Conservation (phyloP, 2,797 vertebrate genomes). For the Varecia variegata region DNA sequence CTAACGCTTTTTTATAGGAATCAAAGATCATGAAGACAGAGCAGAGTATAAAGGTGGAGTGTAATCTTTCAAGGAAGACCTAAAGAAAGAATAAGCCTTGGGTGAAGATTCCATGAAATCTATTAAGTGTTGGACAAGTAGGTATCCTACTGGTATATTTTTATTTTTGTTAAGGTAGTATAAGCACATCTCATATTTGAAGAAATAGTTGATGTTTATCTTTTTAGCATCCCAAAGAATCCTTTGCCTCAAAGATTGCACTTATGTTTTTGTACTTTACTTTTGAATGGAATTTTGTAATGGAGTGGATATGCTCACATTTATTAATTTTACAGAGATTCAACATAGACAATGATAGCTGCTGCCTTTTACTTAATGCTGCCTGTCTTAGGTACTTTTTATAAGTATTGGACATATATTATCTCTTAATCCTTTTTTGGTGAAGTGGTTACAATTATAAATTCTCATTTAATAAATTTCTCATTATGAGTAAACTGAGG, state of each 20-base stretch:
- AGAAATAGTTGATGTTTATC: too few relatives aligned
- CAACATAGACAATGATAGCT: neutral
- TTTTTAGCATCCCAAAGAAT: too few relatives aligned
- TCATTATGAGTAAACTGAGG: neutral
- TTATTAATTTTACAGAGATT: neutral
- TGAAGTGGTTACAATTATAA: neutral
- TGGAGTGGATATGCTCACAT: neutral
- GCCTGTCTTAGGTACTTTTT: neutral
- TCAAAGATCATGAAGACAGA: too few relatives aligned
- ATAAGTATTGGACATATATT: neutral
- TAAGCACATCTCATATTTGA: too few relatives aligned
- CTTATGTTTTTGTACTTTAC: neutral
- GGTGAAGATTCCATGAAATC: neutral
- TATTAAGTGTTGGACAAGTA: neutral
- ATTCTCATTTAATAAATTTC: neutral
- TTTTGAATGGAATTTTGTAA: neutral
- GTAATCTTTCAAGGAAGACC: too few relatives aligned
- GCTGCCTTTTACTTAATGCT: neutral
- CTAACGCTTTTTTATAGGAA: too few relatives aligned
- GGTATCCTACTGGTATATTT: neutral
- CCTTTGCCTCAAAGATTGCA: neutral
- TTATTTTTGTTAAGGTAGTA: neutral
- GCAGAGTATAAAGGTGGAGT: too few relatives aligned
- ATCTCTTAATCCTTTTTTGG: neutral
- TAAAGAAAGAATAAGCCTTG: too few relatives aligned